Percentiles rank a stretch among this genome's conserved stretches.
phyloP scores from a whole-genome alignment of 2,797 vertebrate genomes.

The Syngnathus rostellatus region DNA sequence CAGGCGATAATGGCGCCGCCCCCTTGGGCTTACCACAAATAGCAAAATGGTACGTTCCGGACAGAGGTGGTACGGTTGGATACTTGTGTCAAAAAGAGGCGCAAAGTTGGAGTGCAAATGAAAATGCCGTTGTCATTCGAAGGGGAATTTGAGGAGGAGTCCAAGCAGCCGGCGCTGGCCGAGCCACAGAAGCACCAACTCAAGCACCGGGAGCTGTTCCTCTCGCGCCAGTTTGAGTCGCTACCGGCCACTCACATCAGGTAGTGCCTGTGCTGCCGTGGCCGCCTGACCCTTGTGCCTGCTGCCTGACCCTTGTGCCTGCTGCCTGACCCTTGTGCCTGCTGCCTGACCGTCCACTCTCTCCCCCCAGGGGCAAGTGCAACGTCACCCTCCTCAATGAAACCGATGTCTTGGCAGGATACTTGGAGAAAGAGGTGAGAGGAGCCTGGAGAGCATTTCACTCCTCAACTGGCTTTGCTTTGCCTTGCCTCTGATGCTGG shows the following conservation, averaged over 20 bases:
- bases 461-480: constrained; percentile 2
- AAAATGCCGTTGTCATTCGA: no score
- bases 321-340: no score
- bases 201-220: constrained; percentile 90
- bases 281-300: neutral
- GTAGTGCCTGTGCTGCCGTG: constrained; percentile 43
- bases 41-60: constrained; percentile 37
- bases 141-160: constrained; percentile 94
- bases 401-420: constrained; percentile 83
- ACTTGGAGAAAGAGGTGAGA: constrained; percentile 89
- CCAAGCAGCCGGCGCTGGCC: constrained; percentile 81
- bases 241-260: constrained; percentile 91
- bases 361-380: constrained; percentile 81
- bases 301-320: no score
- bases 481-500: no score
- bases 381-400: constrained; percentile 95
- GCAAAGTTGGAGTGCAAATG: no score
- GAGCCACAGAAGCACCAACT: constrained; percentile 91
- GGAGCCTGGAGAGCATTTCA: neutral
- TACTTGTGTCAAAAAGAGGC: neutral
- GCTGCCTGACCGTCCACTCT: constrained; percentile 1
- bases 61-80: neutral
- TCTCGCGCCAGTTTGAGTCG: constrained; percentile 89
- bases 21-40: constrained; percentile 48
- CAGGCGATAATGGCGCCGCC: constrained; percentile 39